These are phyloP conservation scores for Piaya cayana DNA, from an alignment of 2,113 vertebrate genomes.

Conservation along the genomic window DNA sequence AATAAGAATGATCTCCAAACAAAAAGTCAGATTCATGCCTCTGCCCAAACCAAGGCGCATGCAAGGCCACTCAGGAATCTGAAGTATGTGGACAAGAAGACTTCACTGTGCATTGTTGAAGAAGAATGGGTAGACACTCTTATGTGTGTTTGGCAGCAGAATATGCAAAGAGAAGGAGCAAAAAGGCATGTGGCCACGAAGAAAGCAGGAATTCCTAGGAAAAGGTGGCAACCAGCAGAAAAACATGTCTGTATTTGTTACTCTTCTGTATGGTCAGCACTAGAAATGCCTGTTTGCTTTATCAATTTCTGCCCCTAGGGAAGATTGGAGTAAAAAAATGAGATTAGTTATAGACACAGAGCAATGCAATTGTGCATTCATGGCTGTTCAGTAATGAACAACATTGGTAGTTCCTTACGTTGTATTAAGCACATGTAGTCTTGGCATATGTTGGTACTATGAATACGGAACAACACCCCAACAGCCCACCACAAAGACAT, in stretches of 20 bases:
- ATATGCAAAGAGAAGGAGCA: background rate
- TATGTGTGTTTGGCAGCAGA: background rate
- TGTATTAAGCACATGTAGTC: background rate
- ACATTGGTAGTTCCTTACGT: background rate
- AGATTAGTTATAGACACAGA: background rate
- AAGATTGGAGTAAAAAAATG: background rate
- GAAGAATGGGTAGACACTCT: fast-evolving
- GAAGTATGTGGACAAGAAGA: background rate
- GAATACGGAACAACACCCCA: background rate
- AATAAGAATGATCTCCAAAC: background rate
- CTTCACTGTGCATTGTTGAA: background rate
- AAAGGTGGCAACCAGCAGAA: background rate
- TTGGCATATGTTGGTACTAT: background rate
- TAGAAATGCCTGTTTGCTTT: background rate
- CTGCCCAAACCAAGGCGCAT: background rate
- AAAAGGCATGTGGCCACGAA: background rate
- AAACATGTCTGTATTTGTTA: background rate
- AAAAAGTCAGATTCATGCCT: background rate
- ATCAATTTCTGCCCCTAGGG: background rate
- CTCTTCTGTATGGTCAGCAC: background rate
- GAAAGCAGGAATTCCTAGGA: background rate
- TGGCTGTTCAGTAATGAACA: background rate
- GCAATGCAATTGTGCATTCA: fast-evolving
- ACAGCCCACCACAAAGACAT: background rate
- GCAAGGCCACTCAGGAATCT: background rate